phyloP scores from a whole-genome alignment of 2,888 invertebrate genomes.

The Drosophila meridiana region DNA sequence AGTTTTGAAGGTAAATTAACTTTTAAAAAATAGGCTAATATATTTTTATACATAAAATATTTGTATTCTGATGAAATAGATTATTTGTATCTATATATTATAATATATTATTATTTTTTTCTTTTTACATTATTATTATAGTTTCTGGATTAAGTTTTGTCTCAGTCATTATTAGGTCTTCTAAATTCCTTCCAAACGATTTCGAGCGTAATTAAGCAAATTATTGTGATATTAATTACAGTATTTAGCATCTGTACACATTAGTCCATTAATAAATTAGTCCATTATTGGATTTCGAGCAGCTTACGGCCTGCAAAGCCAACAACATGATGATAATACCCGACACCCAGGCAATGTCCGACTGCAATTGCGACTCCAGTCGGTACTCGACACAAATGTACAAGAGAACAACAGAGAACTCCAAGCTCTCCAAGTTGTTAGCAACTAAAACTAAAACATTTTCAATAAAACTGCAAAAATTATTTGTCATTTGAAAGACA shows the following conservation, averaged over 20 bases:
- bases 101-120: no score
- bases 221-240: background rate
- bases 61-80: no score
- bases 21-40: no score
- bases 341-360: background rate
- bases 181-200: background rate
- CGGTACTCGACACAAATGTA: conserved; percentile 5
- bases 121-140: no score
- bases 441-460: conserved; percentile 75
- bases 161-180: no score
- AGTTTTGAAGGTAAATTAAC: no score
- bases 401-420: conserved; percentile 43
- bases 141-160: no score
- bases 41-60: no score
- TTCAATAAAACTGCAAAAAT: conserved; percentile 79
- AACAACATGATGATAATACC: conserved; percentile 28
- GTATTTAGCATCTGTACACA: background rate
- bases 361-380: conserved; percentile 16
- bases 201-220: background rate
- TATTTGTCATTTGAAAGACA: conserved; percentile 68
- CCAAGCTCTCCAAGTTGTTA: conserved; percentile 32
- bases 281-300: background rate
- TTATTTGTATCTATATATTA: no score
- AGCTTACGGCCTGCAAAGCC: background rate
- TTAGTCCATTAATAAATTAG: background rate